Conservation (phyloP, 2,113 vertebrate genomes). For the Penelope pileata region DNA sequence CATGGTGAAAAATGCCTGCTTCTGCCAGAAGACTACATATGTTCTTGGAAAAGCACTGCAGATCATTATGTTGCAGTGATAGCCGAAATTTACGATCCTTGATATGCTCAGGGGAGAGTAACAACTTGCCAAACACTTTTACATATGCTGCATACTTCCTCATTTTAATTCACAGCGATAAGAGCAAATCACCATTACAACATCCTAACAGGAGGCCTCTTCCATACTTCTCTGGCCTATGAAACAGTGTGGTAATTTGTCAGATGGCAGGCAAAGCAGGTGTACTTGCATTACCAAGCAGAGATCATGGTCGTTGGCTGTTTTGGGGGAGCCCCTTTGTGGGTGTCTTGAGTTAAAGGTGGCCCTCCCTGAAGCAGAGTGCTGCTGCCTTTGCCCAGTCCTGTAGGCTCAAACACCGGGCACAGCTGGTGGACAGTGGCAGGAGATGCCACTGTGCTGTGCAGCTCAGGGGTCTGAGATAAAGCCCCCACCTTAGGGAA, state of each 20-base stretch:
- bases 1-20: background rate
- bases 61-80: background rate
- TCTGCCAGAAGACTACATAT: background rate
- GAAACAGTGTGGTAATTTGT: background rate
- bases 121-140: background rate
- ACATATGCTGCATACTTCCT: background rate
- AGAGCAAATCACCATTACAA: background rate
- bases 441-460: rapidly evolving
- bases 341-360: background rate
- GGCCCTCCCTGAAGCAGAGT: background rate
- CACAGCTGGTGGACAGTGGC: background rate
- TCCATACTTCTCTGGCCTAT: background rate
- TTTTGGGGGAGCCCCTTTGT: background rate
- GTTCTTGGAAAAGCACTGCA: background rate
- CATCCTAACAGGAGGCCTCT: background rate
- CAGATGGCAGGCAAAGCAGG: background rate
- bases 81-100: background rate
- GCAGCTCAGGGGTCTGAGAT: background rate
- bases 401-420: background rate
- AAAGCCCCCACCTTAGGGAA: rapidly evolving
- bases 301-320: background rate
- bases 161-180: background rate
- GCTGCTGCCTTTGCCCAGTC: background rate
- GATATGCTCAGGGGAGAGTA: background rate
- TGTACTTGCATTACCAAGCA: background rate